A percentile compares a stretch with the other conserved stretches of the same genome.
Conservation (phyloP, 2,797 vertebrate genomes). For the Linurgus olivaceus region DNA sequence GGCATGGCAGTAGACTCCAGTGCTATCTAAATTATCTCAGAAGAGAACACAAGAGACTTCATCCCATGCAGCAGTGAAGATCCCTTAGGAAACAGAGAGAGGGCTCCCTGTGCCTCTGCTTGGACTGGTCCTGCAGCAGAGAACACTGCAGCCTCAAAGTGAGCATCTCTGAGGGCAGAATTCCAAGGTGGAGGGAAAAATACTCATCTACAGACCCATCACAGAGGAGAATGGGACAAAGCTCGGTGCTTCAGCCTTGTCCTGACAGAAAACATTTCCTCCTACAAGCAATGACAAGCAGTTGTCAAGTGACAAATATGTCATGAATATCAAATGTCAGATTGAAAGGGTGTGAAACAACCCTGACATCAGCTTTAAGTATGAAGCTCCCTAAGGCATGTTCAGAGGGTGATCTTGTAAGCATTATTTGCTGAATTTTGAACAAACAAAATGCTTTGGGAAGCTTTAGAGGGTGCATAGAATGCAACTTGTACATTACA, state of each 20-base stretch:
- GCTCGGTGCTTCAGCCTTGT: background rate
- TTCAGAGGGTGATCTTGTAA: background rate
- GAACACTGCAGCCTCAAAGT: background rate
- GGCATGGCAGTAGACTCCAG: background rate
- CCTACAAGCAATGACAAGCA: background rate
- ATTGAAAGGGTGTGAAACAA: slow-evolving; percentile 27
- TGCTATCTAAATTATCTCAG: background rate
- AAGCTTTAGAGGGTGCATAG: background rate
- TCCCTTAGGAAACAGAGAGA: background rate
- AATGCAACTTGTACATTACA: background rate
- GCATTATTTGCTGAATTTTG: background rate
- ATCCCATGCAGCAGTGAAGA: background rate
- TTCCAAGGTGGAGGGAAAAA: background rate
- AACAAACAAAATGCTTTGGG: background rate
- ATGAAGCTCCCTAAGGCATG: background rate
- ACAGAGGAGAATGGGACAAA: background rate
- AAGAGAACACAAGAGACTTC: background rate
- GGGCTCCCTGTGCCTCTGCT: background rate
- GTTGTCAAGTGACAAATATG: slow-evolving; percentile 2
- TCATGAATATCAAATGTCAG: background rate
- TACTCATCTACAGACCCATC: background rate
- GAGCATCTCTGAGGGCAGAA: background rate
- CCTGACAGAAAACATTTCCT: background rate
- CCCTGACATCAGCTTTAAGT: background rate
- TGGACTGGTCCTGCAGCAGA: background rate